These are phyloP conservation scores for Melinopterus prodromus DNA, from an alignment of 2,888 invertebrate genomes.

Conservation along the genomic window DNA sequence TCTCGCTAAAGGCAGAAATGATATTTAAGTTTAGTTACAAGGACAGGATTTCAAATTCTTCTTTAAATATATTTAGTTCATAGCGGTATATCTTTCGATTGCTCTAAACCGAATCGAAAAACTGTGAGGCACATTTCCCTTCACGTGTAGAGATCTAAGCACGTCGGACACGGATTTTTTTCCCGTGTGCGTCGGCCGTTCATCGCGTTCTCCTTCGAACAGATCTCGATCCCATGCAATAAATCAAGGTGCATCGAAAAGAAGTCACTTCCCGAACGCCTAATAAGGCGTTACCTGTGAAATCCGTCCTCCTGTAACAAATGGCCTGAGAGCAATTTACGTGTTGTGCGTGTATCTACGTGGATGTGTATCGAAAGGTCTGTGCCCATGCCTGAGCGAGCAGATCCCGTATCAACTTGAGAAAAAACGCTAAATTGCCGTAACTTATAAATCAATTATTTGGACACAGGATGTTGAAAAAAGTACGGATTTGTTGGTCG, in stretches of 20 bases:
- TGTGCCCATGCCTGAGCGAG: slow-evolving; percentile 15
- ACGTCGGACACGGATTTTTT: neutral
- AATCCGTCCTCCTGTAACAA: slow-evolving; percentile 22
- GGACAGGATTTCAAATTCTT: no score
- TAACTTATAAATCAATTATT: slow-evolving; percentile 25
- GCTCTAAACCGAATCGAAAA: neutral
- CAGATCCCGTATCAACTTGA: neutral
- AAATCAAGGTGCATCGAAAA: slow-evolving; percentile 15
- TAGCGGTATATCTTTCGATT: neutral
- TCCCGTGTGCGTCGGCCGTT: neutral
- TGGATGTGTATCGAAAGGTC: neutral
- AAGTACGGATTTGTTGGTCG: slow-evolving; percentile 10
- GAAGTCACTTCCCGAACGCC: slow-evolving; percentile 22
- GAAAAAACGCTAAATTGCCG: slow-evolving; percentile 9
- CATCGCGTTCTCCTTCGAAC: neutral
- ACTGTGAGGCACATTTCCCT: neutral
- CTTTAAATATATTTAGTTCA: neutral
- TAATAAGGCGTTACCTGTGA: slow-evolving; percentile 21
- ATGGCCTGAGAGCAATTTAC: slow-evolving; percentile 9
- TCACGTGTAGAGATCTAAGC: neutral
- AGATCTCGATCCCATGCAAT: slow-evolving; percentile 14
- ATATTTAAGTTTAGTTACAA: no score
- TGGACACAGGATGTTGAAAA: slow-evolving; percentile 20
- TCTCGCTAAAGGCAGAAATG: no score
- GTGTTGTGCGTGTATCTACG: slow-evolving; percentile 1